phyloP scores from a whole-genome alignment of 2,888 invertebrate species.

The Diadromus collaris region DNA sequence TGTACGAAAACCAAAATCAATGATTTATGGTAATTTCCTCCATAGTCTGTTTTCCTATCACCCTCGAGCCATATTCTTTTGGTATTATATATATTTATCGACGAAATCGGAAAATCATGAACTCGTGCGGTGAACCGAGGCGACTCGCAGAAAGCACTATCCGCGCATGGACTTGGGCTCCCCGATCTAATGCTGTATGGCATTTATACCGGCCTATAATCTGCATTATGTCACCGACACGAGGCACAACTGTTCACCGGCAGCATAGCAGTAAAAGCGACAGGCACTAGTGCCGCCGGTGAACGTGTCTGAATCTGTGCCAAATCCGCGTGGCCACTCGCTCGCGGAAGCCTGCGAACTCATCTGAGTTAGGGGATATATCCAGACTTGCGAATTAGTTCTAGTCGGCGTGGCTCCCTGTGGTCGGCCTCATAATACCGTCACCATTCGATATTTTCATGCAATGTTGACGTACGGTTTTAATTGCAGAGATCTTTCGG shows the following conservation, averaged over 20 bases:
- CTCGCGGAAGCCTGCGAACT: slow-evolving; percentile 38
- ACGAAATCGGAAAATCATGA: background rate
- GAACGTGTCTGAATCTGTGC: slow-evolving; percentile 61
- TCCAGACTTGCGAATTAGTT: slow-evolving; percentile 23
- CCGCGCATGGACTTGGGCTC: slow-evolving; percentile 51
- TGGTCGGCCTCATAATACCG: slow-evolving; percentile 1
- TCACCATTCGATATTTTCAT: slow-evolving; percentile 30
- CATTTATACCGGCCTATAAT: slow-evolving; percentile 44
- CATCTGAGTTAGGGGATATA: slow-evolving; percentile 35
- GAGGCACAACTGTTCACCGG: slow-evolving; percentile 28
- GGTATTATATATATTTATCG: background rate
- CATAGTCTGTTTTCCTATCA: too few relatives aligned
- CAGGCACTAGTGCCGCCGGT: slow-evolving; percentile 45
- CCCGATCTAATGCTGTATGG: slow-evolving; percentile 46
- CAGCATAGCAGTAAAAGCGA: slow-evolving; percentile 41
- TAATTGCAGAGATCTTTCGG: background rate
- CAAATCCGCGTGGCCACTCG: slow-evolving; percentile 46
- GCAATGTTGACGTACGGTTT: slow-evolving; percentile 1
- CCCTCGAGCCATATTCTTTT: background rate
- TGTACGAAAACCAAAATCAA: background rate
- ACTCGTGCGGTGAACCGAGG: background rate
- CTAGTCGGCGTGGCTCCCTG: slow-evolving; percentile 11
- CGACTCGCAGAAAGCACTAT: slow-evolving; percentile 29
- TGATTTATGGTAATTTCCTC: background rate
- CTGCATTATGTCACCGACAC: slow-evolving; percentile 56